Evolutionary conservation across 2,113 vertebrate genomes (phyloP), one percentile per base, ranked within the genome.

Genomic region (Nyctereutes procyonoides): DNA sequence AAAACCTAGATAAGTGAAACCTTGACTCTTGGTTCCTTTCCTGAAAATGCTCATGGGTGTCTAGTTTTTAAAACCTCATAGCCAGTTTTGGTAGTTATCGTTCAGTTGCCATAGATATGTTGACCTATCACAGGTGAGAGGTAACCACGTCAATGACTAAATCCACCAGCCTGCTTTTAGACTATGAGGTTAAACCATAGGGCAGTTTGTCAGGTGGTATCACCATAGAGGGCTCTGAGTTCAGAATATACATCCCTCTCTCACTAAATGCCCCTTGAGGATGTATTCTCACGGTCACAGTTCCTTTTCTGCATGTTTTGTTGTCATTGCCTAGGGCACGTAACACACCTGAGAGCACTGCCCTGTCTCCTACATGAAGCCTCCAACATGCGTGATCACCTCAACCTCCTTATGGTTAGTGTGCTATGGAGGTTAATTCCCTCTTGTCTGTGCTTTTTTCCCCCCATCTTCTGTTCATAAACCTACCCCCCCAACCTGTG

Each of bases 391-490:
- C 35, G 1, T 12, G 14, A 58, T 32, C n/a, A 22, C 19, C 65
- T 93, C 32, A 71, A 3, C 43, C 8, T 79, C 43, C 35, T 95
- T 88, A 48, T 69, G 20, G 32, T 58, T 74, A 81, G 3, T 43
- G 11, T 67, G 12, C 74, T 35, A 0, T 26, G 28, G 48, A 96
- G 22, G 38, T 60, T 79, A 81, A 67, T 62, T 76, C n/a, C 6
- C 38, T 90, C 89, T 58, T 60, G 73, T 89, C 32, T 97, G 1
- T 77, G 10, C 13, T 17, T 58, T 19, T 85, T 81, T 43, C 32
- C 74, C 56, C 1, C 76, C 76, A 8, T 88, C 32, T 90, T 35
- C 76, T 96, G 69, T 88, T 97, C 96, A 90, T 86, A 93, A 95
- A 84, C 83, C 17, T 20, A 30, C 51, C 35, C 65, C 92, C 43